phyloP scores from a whole-genome alignment of 1,140 invertebrate species.

The Branchinecta lynchi region DNA sequence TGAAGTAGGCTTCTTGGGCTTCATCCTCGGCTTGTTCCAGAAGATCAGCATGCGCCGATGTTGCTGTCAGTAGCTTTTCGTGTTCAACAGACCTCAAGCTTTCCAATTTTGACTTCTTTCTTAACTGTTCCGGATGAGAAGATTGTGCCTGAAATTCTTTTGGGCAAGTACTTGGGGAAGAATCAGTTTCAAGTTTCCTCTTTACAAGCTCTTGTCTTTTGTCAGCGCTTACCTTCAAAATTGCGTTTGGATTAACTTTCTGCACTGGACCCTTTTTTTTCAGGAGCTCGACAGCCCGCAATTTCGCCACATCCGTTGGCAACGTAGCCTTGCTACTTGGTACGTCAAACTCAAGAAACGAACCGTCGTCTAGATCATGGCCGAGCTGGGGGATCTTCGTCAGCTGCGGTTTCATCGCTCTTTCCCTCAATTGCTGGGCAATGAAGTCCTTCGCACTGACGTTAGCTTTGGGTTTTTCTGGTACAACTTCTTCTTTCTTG shows the following conservation, averaged over 20 bases:
- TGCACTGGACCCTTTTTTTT: constrained; percentile 27
- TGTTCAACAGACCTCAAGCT: constrained; percentile 42
- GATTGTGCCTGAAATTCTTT: background rate
- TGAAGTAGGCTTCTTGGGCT: constrained; percentile 70
- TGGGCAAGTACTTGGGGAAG: background rate
- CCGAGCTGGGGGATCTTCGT: background rate
- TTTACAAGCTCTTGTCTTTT: constrained; percentile 1
- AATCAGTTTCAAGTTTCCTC: background rate
- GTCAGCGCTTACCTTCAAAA: background rate
- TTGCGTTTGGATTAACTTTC: constrained; percentile 29
- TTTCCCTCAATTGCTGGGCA: background rate
- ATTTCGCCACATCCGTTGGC: constrained; percentile 18
- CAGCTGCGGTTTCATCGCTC: background rate
- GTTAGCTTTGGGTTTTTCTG: background rate
- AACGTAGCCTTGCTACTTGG: constrained; percentile 22
- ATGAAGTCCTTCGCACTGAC: background rate
- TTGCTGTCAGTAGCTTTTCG: constrained; percentile 57
- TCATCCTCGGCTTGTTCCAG: constrained; percentile 52
- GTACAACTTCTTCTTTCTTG: constrained; percentile 18
- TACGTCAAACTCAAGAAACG: background rate
- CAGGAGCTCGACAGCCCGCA: constrained; percentile 17
- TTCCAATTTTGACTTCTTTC: background rate
- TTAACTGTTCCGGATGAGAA: too few relatives aligned
- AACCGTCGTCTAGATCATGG: background rate
- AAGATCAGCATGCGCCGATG: constrained; percentile 57